Conservation (phyloP, 1,140 invertebrate genomes). For the Paralvinella palmiformis region DNA sequence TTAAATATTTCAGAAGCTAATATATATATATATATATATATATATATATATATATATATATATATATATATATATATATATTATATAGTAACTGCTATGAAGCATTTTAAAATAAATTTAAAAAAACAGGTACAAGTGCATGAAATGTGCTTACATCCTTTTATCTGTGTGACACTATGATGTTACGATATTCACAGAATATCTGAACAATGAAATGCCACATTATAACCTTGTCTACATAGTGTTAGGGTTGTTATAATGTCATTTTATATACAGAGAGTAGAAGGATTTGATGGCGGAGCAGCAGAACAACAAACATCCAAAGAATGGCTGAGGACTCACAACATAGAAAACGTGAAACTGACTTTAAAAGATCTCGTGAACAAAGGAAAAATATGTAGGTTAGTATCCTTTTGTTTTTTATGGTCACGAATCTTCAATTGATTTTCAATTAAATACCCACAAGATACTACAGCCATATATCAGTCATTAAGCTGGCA, state of each 20-base stretch:
- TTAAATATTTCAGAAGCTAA: not conserved
- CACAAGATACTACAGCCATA: not conserved
- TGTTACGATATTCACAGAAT: not conserved
- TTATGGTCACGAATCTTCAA: not conserved
- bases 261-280: not conserved
- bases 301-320: conserved; percentile 1
- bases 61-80: not conserved
- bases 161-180: not conserved
- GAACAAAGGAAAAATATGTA: conserved; percentile 41
- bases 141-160: not conserved
- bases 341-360: conserved; percentile 40
- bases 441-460: not conserved
- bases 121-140: not conserved
- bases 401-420: conserved; percentile 4
- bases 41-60: no score
- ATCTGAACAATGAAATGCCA: not conserved
- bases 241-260: no score
- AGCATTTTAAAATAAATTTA: not conserved
- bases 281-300: not conserved
- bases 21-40: not conserved
- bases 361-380: conserved; percentile 47
- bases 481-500: not conserved
- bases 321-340: conserved; percentile 44
- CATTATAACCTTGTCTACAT: not conserved
- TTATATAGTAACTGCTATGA: not conserved